Evolutionary conservation across 2,888 invertebrate genomes (phyloP), one percentile per base, ranked within the genome.

Genomic region (Augiades crinisus): DNA sequence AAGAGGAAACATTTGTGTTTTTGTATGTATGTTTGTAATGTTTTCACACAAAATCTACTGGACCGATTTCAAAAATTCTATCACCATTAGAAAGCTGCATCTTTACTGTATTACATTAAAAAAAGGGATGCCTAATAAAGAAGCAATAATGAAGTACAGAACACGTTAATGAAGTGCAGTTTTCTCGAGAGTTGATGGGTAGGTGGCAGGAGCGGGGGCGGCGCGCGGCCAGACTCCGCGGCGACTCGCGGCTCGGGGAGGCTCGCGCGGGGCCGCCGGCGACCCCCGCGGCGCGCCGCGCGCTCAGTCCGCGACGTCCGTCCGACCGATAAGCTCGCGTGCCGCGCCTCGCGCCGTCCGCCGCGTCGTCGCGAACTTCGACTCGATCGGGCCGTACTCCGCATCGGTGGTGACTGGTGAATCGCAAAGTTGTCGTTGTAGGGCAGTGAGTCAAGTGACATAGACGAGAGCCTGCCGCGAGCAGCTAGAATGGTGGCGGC

Each of bases 201-300:
- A 5, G 7, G 10, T 22, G 16, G 3, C 10, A 14, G 5, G 34
- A 5, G 46, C 12, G 36, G 16, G 19, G 37, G 12, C 24, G 17
- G 33, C 17, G 17, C 27, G 46, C 36, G 17, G 17, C 38, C 38
- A 47, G 37, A 47, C 47, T 37, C 46, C 37, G 27, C 37, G 36
- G 27, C 27, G 46, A 22, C 45, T 33, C 24, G 34, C 58, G 52
- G 50, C 33, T 52, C 52, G 53, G 31, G 43, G 58, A 60, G 62
- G 60, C 59, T 24, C 40, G 45, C 40, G 45, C 55, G 53, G 50
- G 52, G 41, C 44, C 47, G 41, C 16, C 27, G 27, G 10, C 47
- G 36, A 22, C n/a, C n/a, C n/a, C n/a, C n/a, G n/a, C n/a, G n/a
- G 5, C 21, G 27, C 13, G n/a, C 19, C 22, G 22, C 17, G 22